Evolutionary conservation across 2,797 vertebrate species (phyloP).

Genomic region (Urophycis tenuis): DNA sequence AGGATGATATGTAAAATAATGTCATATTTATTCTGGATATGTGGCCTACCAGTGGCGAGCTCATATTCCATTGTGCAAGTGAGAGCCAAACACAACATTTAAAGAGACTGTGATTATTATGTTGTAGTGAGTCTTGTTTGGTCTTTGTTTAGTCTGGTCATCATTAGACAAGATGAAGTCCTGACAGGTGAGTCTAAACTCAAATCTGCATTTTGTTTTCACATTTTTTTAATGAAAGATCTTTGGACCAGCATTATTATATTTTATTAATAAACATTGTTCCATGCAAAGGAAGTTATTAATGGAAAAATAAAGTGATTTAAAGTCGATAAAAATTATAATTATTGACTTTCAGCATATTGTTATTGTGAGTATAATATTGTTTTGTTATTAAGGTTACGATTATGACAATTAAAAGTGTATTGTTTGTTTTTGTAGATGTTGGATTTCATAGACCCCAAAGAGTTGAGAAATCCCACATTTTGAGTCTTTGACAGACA

Average conservation of each 20-base stretch:
- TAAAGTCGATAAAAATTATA: too few relatives aligned
- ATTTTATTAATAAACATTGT: not conserved
- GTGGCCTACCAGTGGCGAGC: not conserved
- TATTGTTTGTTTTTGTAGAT: not conserved
- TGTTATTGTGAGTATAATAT: too few relatives aligned
- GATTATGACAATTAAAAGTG: not conserved
- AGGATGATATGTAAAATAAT: slow-evolving; percentile 19
- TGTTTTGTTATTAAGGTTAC: too few relatives aligned
- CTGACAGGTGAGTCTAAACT: not conserved
- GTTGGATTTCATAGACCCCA: not conserved
- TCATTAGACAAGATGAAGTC: not conserved
- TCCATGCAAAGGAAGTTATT: too few relatives aligned
- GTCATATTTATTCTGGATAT: slow-evolving; percentile 18
- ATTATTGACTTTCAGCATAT: too few relatives aligned
- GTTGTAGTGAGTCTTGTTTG: not conserved
- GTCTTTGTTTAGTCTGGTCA: not conserved
- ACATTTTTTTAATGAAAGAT: not conserved
- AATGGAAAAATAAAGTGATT: too few relatives aligned
- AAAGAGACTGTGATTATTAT: not conserved
- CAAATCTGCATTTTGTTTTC: not conserved
- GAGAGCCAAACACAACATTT: not conserved
- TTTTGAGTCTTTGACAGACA: too few relatives aligned
- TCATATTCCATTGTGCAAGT: not conserved
- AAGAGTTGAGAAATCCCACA: not conserved
- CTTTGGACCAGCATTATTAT: not conserved